Percentiles rank a stretch among this genome's conserved stretches.
phyloP scores from a whole-genome alignment of 2,113 vertebrate genomes.

The Megaceryle maxima region DNA sequence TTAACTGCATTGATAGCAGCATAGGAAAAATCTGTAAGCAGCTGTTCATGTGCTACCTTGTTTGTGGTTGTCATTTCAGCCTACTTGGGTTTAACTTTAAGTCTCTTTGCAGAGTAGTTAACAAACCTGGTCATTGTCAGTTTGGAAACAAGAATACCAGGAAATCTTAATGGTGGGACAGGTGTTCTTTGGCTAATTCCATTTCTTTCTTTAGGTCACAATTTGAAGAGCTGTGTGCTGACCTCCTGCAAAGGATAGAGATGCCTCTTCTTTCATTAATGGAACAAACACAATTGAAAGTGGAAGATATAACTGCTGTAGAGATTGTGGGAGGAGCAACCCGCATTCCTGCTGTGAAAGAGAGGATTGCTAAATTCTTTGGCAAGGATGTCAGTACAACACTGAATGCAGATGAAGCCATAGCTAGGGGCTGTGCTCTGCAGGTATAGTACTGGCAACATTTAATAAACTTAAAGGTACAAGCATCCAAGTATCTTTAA shows the following conservation, averaged over 20 bases:
- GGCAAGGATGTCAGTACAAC: constrained; percentile 82
- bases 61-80: neutral
- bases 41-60: neutral
- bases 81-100: neutral
- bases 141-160: neutral
- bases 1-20: neutral
- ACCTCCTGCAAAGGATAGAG: constrained; percentile 77
- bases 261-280: constrained; percentile 71
- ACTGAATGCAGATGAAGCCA: constrained; percentile 83
- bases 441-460: constrained; percentile 67
- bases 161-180: neutral
- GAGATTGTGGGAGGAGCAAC: constrained; percentile 85
- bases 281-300: constrained; percentile 75
- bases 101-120: neutral
- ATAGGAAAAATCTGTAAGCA: neutral
- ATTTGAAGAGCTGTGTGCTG: constrained; percentile 81
- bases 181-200: neutral
- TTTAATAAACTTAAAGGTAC: neutral
- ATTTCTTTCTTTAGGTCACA: constrained; percentile 65
- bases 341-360: constrained; percentile 81
- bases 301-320: constrained; percentile 76
- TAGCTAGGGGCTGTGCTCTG: constrained; percentile 80
- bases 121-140: neutral
- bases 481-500: neutral
- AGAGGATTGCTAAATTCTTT: constrained; percentile 81